Base-by-base conservation (phyloP, 2,888 invertebrate species). In the Chrysolina americana region DNA sequence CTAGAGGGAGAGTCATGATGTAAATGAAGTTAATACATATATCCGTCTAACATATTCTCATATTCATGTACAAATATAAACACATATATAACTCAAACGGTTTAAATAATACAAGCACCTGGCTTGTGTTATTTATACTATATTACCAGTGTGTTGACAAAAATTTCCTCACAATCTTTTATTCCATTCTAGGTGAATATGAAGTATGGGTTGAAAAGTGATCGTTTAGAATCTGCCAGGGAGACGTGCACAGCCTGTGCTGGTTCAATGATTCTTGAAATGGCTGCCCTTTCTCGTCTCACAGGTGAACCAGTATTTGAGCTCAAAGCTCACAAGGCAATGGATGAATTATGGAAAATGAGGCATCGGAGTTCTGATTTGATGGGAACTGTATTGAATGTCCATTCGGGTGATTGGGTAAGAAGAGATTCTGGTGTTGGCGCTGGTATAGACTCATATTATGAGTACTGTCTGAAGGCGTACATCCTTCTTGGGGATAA, bases 391-490 rank as follows among this genome's bases (percentile, higher is more conserved):
- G 97, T 79, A 11, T 91, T 99, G 68, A 98, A 99, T 89, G 95
- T 99, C n/a, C 96, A 99, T 87, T 97, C 96, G 2, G 99, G 99
- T 0, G 98, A 98, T 88, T 99, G 99, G 99, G 94, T 98, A 6
- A 91, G 99, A 63, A 92, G 98, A 84, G 98, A 99, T 87, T 96
- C 98, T 0, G 98, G 99, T 1, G 97, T 99, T 9, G 99, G 99
- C n/a, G 99, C 99, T 15, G 99, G 99, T 36, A 98, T 99, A 81
- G 99, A 99, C 89, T 98, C 98, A 0, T 99, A 99, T 88, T 99
- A 99, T 86, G 99, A 99, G 88, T 99, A 99, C 88, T 95, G 98
- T 79, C 91, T 99, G 41, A 99, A 99, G 88, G 98, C 98, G 0
- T 99, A 99, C 88, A 96, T 99, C 79, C 90, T 99, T 70, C 91